Evolutionary conservation across 2,797 vertebrate species (phyloP).

Genomic region (Agapornis canus): DNA sequence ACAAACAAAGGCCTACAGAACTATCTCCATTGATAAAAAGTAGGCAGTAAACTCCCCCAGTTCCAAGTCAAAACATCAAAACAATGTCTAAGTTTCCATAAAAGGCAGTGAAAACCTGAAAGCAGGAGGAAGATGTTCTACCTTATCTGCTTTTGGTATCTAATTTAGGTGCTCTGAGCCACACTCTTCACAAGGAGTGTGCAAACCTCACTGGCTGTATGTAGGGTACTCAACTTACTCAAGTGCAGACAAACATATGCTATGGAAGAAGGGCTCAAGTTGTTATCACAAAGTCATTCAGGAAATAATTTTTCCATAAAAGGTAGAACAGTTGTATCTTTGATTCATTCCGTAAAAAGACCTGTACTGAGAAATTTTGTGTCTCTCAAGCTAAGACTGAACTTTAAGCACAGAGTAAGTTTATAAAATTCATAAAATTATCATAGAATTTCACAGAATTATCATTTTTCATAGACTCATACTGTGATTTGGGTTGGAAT

Average conservation of each 20-base stretch:
- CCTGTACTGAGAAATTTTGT: fast-evolving
- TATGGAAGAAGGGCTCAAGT: not conserved
- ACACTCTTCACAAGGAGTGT: fast-evolving
- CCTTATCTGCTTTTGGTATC: not conserved
- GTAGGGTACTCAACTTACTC: not conserved
- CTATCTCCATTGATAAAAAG: not conserved
- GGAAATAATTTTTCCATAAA: not conserved
- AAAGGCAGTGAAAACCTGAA: not conserved
- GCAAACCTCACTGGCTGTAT: not conserved
- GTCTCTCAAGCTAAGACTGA: not conserved
- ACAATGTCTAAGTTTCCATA: not conserved
- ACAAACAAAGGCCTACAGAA: not conserved
- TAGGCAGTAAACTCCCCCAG: not conserved
- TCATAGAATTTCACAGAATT: too few relatives aligned
- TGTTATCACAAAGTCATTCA: not conserved
- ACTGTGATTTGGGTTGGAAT: not conserved
- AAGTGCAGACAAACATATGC: not conserved
- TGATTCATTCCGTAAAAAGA: not conserved
- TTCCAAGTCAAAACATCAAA: not conserved
- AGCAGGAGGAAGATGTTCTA: not conserved
- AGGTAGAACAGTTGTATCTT: not conserved
- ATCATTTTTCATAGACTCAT: not conserved
- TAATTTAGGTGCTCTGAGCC: not conserved
- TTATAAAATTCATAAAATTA: not conserved
- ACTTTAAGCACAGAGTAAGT: not conserved